These are phyloP conservation scores for Muscina levida DNA, from an alignment of 2,888 invertebrate species.

Conservation along the genomic window DNA sequence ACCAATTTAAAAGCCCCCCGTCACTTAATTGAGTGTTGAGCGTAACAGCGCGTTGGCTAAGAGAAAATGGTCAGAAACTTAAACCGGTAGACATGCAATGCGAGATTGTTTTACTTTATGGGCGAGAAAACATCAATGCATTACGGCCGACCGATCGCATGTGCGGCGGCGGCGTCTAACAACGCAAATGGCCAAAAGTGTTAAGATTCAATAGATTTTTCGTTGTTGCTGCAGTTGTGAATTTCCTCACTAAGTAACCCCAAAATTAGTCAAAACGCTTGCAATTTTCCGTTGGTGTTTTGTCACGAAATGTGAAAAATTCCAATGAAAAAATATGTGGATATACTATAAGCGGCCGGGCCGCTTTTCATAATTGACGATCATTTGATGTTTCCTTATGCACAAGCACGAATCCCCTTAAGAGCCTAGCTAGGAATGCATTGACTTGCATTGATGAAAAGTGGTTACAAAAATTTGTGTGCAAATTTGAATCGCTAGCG, in stretches of 20 bases:
- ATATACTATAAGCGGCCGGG: neutral
- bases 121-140: slow-evolving; percentile 50
- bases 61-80: slow-evolving; percentile 40
- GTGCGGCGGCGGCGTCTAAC: too few species aligned
- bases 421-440: too few species aligned
- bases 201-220: slow-evolving; percentile 23
- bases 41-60: slow-evolving; percentile 9
- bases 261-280: slow-evolving; percentile 20
- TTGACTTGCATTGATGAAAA: neutral
- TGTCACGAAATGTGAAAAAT: slow-evolving; percentile 52
- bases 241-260: slow-evolving; percentile 18
- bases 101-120: slow-evolving; percentile 17
- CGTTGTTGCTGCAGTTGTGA: slow-evolving; percentile 34
- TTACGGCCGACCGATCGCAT: slow-evolving; percentile 38
- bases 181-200: slow-evolving; percentile 34
- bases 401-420: too few species aligned
- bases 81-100: slow-evolving; percentile 61
- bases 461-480: too few species aligned
- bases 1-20: neutral
- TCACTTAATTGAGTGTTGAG: slow-evolving; percentile 1
- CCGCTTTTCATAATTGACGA: neutral
- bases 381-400: too few species aligned
- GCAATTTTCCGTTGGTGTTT: slow-evolving; percentile 35
- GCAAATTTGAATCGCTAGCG: neutral
- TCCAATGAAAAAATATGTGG: too few species aligned